These are phyloP conservation scores for Leptinotarsa lineolata DNA, from an alignment of 1,140 invertebrate species.

Conservation along the genomic window DNA sequence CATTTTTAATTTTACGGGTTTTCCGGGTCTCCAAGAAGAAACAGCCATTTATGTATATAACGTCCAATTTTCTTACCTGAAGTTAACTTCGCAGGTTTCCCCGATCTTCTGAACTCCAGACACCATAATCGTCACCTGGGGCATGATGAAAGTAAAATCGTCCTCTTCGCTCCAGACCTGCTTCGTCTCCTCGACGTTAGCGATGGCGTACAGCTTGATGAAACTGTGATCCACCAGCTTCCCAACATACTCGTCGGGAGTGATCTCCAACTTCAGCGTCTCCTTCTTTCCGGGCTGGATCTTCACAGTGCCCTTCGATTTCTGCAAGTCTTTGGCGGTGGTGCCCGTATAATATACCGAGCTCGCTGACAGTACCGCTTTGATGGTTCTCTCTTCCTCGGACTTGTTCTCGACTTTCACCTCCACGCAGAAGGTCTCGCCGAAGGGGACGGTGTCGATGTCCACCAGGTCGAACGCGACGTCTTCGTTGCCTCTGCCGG, in stretches of 20 bases:
- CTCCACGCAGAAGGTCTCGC: conserved; percentile 68
- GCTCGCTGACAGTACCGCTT: conserved; percentile 64
- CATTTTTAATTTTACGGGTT: neutral
- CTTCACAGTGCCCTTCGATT: conserved; percentile 64
- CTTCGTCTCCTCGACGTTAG: conserved; percentile 69
- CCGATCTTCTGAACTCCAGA: conserved; percentile 39
- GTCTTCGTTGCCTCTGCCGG: conserved; percentile 63
- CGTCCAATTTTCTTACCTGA: conserved; percentile 51
- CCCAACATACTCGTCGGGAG: conserved; percentile 66
- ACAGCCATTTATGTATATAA: neutral
- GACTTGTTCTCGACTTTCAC: conserved; percentile 71
- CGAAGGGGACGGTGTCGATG: conserved; percentile 68
- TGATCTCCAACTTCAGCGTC: conserved; percentile 60
- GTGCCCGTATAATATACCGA: conserved; percentile 75
- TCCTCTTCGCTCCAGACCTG: conserved; percentile 74
- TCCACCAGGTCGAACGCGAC: conserved; percentile 68
- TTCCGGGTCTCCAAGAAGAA: neutral
- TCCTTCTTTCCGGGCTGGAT: conserved; percentile 62
- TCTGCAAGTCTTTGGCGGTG: conserved; percentile 67
- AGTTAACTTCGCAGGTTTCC: conserved; percentile 45
- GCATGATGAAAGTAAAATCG: conserved; percentile 69
- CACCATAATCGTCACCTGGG: conserved; percentile 62
- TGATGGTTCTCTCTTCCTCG: conserved; percentile 66
- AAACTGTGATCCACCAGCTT: conserved; percentile 72
- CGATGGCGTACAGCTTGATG: conserved; percentile 71